Evolutionary conservation across 2,113 vertebrate genomes (phyloP).

Genomic region (Corynorhinus townsendii): DNA sequence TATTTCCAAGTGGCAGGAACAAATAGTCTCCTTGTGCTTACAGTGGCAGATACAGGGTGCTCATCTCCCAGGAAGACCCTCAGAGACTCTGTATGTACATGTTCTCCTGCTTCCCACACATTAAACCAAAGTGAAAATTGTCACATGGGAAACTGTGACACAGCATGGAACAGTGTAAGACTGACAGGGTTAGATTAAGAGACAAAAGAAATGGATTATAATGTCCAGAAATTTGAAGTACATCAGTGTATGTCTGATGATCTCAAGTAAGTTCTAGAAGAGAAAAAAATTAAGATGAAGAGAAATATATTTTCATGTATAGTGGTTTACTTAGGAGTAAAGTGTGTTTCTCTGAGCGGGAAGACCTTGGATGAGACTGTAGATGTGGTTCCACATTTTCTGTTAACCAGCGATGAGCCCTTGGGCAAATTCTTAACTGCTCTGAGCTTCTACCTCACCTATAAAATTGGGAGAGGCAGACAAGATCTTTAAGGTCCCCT

Average conservation of each 20-base stretch:
- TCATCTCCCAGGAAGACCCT: not conserved
- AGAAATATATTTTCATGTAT: not conserved
- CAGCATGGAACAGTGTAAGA: not conserved
- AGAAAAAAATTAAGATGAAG: not conserved
- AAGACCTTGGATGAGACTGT: not conserved
- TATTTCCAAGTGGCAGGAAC: constrained; percentile 21
- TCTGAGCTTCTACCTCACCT: not conserved
- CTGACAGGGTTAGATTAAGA: not conserved
- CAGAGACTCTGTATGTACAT: rapidly evolving
- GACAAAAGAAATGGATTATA: not conserved
- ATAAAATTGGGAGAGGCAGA: not conserved
- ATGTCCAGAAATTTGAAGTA: not conserved
- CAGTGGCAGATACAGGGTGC: rapidly evolving
- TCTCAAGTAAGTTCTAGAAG: not conserved
- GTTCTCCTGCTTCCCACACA: not conserved
- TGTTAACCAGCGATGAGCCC: not conserved
- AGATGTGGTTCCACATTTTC: not conserved
- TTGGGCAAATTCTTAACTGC: not conserved
- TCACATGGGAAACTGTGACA: not conserved
- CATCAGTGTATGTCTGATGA: not conserved
- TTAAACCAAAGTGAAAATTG: not conserved
- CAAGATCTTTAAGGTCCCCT: not conserved
- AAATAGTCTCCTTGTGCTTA: not conserved
- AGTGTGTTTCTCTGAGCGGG: not conserved
- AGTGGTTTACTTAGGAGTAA: not conserved